Conservation (phyloP, 1,140 invertebrate species). For the Spodoptera frugiperda region DNA sequence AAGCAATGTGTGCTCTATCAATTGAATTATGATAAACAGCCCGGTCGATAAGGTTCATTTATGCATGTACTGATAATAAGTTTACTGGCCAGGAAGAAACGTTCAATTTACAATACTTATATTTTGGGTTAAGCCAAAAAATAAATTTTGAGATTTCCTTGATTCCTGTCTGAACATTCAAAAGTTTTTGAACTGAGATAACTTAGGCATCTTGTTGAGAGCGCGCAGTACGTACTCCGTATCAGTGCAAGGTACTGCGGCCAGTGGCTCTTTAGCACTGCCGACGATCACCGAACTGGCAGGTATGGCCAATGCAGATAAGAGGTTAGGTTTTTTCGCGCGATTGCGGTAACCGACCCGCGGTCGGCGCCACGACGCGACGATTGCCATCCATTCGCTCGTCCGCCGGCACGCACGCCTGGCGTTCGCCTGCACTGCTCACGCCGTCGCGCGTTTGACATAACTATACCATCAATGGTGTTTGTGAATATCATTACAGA, state of each 20-base stretch:
- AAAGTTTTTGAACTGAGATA: neutral
- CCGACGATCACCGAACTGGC: slow-evolving; percentile 55
- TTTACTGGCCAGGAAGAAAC: neutral
- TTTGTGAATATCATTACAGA: slow-evolving; percentile 70
- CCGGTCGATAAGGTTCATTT: slow-evolving; percentile 8
- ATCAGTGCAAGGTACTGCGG: slow-evolving; percentile 22
- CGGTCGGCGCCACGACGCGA: slow-evolving; percentile 64
- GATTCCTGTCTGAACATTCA: neutral
- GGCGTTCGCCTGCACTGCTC: slow-evolving; percentile 58
- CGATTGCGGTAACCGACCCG: slow-evolving; percentile 72
- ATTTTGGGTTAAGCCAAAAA: neutral
- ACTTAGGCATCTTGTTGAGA: neutral
- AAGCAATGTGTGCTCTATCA: slow-evolving; percentile 3
- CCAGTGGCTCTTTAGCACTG: slow-evolving; percentile 45
- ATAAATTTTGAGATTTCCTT: neutral
- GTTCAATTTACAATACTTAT: neutral
- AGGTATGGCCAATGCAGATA: slow-evolving; percentile 69
- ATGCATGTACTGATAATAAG: slow-evolving; percentile 34
- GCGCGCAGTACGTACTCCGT: too few relatives aligned
- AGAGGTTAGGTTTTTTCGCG: slow-evolving; percentile 74
- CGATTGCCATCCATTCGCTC: slow-evolving; percentile 78
- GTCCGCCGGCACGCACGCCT: slow-evolving; percentile 74
- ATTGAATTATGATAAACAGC: slow-evolving; percentile 24
- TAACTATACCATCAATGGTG: slow-evolving; percentile 68
- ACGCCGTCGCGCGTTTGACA: slow-evolving; percentile 59